Percentiles rank a stretch among this genome's conserved stretches.
These are phyloP conservation scores for Pectinophora gossypiella DNA, from an alignment of 1,140 invertebrate species.

Conservation along the genomic window DNA sequence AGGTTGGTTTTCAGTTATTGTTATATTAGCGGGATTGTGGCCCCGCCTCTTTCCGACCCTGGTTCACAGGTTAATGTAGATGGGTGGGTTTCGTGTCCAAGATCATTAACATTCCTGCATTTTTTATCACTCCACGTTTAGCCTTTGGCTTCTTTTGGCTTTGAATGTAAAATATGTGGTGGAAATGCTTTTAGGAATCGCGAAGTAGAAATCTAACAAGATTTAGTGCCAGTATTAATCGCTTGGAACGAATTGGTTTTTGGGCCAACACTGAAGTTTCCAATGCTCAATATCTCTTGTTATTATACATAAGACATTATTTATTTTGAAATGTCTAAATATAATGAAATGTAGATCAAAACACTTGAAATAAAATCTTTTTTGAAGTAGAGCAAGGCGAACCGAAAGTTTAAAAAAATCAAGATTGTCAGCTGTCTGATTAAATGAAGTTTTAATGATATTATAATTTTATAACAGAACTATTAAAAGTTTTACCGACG, in stretches of 20 bases:
- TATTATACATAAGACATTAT: too few relatives aligned
- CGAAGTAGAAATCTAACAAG: constrained; percentile 12
- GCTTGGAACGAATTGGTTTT: constrained; percentile 18
- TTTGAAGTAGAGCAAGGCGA: too few relatives aligned
- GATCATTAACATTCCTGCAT: constrained; percentile 29
- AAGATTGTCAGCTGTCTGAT: too few relatives aligned
- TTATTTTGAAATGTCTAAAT: too few relatives aligned
- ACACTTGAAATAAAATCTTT: too few relatives aligned
- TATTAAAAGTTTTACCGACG: too few relatives aligned
- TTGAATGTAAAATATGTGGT: constrained; percentile 16
- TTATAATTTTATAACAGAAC: too few relatives aligned
- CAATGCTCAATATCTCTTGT: background rate
- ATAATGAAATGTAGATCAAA: too few relatives aligned
- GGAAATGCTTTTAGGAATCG: constrained; percentile 1
- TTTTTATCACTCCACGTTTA: constrained; percentile 35
- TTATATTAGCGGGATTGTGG: too few relatives aligned
- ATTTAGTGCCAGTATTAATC: constrained; percentile 26
- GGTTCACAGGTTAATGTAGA: constrained; percentile 14
- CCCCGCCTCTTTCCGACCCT: background rate
- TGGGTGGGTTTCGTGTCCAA: constrained; percentile 26
- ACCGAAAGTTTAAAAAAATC: too few relatives aligned
- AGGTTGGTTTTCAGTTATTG: too few relatives aligned
- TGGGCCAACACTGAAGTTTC: background rate
- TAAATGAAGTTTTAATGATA: too few relatives aligned
- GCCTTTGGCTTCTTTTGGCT: constrained; percentile 11